Base-by-base conservation (phyloP, 2,888 invertebrate species). In the Acronicta psi region DNA sequence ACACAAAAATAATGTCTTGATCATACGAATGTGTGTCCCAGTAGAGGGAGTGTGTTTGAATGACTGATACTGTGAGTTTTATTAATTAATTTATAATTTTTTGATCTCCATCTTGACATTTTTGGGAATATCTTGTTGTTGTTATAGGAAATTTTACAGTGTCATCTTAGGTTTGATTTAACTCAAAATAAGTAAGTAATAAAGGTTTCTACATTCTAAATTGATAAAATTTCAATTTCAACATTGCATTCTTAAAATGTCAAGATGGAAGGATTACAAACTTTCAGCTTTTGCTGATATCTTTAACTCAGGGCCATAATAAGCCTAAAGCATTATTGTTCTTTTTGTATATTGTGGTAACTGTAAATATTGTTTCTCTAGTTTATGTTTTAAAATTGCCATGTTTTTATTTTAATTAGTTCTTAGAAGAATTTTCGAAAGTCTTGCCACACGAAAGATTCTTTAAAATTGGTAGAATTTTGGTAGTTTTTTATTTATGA, bases 291-390 rank as follows among this genome's bases (percentile, higher is more conserved):
- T 11, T 18, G 60, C 59, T 64, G 57, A 59, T 41, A 49, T 60
- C 51, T 69, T 60, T 53, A 63, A 73, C 44, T 55, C 46, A 34
- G 49, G 73, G 75, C 67, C 61, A 44, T 75, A 60, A 56, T 69
- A 74, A 44, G 65, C 69, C 69, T 49, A 23, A 54, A 65, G 59
- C 38, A 67, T 17, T 36, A 16, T 57, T 56, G 60, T 72, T 73
- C 55, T 80, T 65, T 84, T 73, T 89, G 87, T 89, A 87, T 85
- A 87, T 87, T 87, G 69, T 76, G 84, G 66, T 84, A 83, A 76
- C 72, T 91, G 90, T 91, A 90, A 86, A 91, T 89, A 90, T 87
- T 86, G 84, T 87, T 86, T 84, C 67, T 63, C 74, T 83, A 83
- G 80, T 76, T 73, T 83, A 81, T 70, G 70, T 79, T 83, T 79